A percentile compares a stretch with the other conserved stretches of the same genome.
Conservation (phyloP, 2,113 vertebrate genomes). For the Dasypus novemcinctus region DNA sequence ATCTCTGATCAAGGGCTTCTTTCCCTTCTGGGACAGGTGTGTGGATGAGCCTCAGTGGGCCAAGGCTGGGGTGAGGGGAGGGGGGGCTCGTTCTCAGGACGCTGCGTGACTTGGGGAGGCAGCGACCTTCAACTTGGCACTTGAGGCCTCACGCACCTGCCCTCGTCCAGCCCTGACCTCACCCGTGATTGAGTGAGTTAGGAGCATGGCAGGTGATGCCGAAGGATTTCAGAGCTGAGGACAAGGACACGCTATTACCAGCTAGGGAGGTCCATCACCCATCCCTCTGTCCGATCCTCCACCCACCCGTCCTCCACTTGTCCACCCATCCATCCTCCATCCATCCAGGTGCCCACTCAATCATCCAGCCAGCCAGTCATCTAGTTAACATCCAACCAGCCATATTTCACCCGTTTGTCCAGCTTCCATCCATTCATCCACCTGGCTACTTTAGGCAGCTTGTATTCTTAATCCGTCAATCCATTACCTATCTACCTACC, state of each 20-base stretch:
- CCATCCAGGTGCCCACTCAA: too few relatives aligned
- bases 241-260: background rate
- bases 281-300: too few relatives aligned
- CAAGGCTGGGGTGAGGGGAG: background rate
- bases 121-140: background rate
- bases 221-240: background rate
- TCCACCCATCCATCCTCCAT: too few relatives aligned
- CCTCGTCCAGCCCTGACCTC: background rate
- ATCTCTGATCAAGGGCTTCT: background rate
- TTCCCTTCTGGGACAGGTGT: background rate
- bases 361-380: too few relatives aligned
- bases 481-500: background rate
- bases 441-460: background rate
- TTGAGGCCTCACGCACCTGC: rapidly evolving
- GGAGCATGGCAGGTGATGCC: background rate
- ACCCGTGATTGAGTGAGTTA: background rate
- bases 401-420: background rate
- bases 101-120: background rate
- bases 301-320: too few relatives aligned
- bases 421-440: background rate
- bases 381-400: too few relatives aligned
- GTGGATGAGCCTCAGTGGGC: background rate
- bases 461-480: background rate
- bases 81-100: too few relatives aligned
- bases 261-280: background rate